These are phyloP conservation scores for Sebastes variabilis DNA, from an alignment of 2,797 vertebrate species.

Conservation along the genomic window DNA sequence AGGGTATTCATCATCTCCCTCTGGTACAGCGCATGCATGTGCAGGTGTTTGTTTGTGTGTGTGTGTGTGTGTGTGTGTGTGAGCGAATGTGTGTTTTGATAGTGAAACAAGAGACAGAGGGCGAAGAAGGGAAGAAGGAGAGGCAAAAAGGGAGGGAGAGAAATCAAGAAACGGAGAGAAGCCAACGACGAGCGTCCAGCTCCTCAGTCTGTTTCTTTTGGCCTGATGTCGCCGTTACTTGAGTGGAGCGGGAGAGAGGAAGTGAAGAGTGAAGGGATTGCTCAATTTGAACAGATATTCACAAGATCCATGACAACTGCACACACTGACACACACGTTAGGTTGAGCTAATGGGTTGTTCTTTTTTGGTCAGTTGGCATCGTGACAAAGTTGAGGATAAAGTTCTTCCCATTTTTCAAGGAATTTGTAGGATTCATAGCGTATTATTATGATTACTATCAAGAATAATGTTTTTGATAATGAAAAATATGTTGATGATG, in stretches of 20 bases:
- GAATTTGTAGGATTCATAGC: background rate
- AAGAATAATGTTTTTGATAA: background rate
- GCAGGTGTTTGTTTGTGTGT: slow-evolving; percentile 49
- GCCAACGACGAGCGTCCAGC: background rate
- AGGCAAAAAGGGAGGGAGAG: background rate
- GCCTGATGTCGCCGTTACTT: slow-evolving; percentile 12
- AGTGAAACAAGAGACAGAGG: background rate
- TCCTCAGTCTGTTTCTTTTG: slow-evolving; percentile 45
- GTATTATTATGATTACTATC: background rate
- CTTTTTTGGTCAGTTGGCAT: background rate
- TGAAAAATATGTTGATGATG: background rate
- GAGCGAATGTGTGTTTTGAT: slow-evolving; percentile 28
- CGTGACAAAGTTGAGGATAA: background rate
- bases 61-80: slow-evolving; percentile 36
- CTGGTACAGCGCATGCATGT: slow-evolving; percentile 4
- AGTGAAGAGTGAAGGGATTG: background rate
- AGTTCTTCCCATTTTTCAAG: background rate
- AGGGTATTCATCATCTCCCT: slow-evolving; percentile 61
- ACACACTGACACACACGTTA: background rate
- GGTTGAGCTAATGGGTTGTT: background rate
- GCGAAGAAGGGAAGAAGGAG: background rate
- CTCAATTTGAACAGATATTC: background rate
- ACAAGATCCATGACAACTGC: background rate
- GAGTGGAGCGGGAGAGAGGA: slow-evolving; percentile 13
- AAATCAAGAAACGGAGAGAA: background rate